Percentiles rank a stretch among this genome's conserved stretches.
Conservation (phyloP, 2,888 invertebrate species). For the Nycteola revayana region DNA sequence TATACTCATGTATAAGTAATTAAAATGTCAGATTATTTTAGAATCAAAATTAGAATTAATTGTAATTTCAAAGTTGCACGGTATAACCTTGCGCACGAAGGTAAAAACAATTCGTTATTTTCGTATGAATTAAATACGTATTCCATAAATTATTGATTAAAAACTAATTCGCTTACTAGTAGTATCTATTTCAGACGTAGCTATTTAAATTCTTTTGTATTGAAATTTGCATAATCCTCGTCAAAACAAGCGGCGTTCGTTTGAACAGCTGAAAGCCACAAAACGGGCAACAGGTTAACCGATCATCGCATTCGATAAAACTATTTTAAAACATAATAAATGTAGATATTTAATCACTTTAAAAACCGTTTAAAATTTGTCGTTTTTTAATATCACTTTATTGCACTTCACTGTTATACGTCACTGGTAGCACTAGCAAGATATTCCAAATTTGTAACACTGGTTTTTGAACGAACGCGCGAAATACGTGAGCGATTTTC, state of each 20-base stretch:
- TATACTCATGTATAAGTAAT: no score
- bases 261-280: slow-evolving; percentile 48
- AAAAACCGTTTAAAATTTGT: slow-evolving; percentile 13
- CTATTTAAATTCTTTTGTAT: slow-evolving; percentile 51
- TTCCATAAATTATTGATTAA: slow-evolving; percentile 29
- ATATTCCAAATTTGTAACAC: slow-evolving; percentile 17
- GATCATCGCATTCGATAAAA: slow-evolving; percentile 45
- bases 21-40: no score
- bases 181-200: slow-evolving; percentile 40
- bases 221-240: slow-evolving; percentile 46
- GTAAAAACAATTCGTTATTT: slow-evolving; percentile 32
- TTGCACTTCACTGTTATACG: slow-evolving; percentile 18
- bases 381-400: slow-evolving; percentile 9
- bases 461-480: slow-evolving; percentile 33
- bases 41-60: no score
- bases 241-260: slow-evolving; percentile 38
- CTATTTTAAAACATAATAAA: slow-evolving; percentile 16
- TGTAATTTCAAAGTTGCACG: slow-evolving; percentile 15
- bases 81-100: slow-evolving; percentile 26
- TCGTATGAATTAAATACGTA: slow-evolving; percentile 30
- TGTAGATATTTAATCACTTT: slow-evolving; percentile 26
- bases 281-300: slow-evolving; percentile 40
- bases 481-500: slow-evolving; percentile 44
- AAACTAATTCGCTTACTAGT: slow-evolving; percentile 25
- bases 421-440: slow-evolving; percentile 22